These are phyloP conservation scores for Salvelinus alpinus DNA, from an alignment of 2,113 vertebrate genomes.

Conservation along the genomic window DNA sequence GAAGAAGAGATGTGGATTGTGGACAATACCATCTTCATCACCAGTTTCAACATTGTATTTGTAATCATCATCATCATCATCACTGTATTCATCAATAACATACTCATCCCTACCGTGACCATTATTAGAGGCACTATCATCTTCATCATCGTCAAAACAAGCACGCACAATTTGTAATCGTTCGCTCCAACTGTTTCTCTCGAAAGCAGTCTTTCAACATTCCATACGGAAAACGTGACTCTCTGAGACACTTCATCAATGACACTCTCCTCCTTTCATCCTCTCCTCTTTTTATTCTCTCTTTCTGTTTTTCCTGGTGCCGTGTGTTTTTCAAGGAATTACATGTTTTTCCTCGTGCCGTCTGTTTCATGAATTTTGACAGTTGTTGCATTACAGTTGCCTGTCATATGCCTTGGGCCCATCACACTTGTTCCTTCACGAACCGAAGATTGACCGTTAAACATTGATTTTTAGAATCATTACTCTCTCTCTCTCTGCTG, in stretches of 20 bases:
- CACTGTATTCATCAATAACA: neutral
- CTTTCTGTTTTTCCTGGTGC: neutral
- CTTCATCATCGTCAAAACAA: neutral
- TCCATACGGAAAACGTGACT: neutral
- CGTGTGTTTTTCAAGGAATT: too few relatives aligned
- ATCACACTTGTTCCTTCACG: too few relatives aligned
- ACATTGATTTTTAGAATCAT: too few relatives aligned
- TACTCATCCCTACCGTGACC: too few relatives aligned
- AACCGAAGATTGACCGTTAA: too few relatives aligned
- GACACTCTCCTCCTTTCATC: neutral
- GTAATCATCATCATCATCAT: neutral
- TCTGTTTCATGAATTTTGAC: too few relatives aligned
- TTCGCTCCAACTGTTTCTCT: neutral
- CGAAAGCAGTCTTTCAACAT: neutral
- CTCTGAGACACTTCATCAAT: conserved; percentile 1
- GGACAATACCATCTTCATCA: neutral
- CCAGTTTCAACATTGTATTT: neutral
- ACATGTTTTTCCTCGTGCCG: too few relatives aligned
- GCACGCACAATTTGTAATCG: neutral
- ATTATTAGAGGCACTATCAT: too few relatives aligned
- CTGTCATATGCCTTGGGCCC: too few relatives aligned
- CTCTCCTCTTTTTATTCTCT: too few relatives aligned
- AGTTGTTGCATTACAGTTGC: too few relatives aligned
- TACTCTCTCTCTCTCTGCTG: too few relatives aligned
- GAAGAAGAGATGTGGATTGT: neutral